Evolutionary conservation across 2,797 vertebrate species (phyloP).

Genomic region (Rhyacichthys aspro): DNA sequence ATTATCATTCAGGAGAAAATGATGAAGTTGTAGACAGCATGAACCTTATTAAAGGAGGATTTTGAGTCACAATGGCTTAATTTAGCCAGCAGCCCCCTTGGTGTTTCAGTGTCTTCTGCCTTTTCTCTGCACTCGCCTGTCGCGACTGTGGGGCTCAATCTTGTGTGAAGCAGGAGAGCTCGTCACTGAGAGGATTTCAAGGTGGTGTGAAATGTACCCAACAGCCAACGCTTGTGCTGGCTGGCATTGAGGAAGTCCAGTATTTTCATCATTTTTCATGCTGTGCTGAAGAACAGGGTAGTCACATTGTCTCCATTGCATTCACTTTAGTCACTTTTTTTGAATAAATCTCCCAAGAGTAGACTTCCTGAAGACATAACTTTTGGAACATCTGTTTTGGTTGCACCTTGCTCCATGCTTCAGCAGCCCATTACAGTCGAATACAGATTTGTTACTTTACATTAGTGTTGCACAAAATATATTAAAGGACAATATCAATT

Average conservation of each 20-base stretch:
- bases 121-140: conserved; percentile 50
- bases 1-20: conserved; percentile 99
- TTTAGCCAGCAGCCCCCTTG: conserved; percentile 96
- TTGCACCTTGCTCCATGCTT: too few species aligned
- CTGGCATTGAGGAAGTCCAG: conserved; percentile 21
- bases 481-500: too few species aligned
- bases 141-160: conserved; percentile 69
- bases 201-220: conserved; percentile 56
- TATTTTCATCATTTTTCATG: conserved; percentile 2
- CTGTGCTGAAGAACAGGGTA: background rate
- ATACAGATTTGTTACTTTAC: too few species aligned
- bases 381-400: too few species aligned
- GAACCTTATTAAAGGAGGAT: conserved; percentile 99
- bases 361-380: background rate
- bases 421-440: too few species aligned
- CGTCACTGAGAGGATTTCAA: conserved; percentile 78
- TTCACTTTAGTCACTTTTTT: conserved; percentile 1
- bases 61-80: conserved; percentile 99
- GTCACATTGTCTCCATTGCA: background rate
- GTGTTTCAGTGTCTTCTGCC: conserved; percentile 50
- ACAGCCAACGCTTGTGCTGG: conserved; percentile 53
- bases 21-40: conserved; percentile 99
- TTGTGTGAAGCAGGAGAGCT: conserved; percentile 81
- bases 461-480: too few species aligned
- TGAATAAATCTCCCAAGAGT: background rate